Evolutionary conservation across 2,113 vertebrate species (phyloP).

Genomic region (human): GRCh38 chr6:113881501-113882000

Average conservation of each 20-base stretch:
- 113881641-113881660: conserved; percentile 3
- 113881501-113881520: not conserved
- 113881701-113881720: not conserved
- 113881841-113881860: not conserved
- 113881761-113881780: not conserved
- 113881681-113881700: conserved; percentile 1
- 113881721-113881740: conserved; percentile 29
- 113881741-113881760: conserved; percentile 6
- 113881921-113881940: not conserved
- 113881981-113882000: not conserved
- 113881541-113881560: not conserved
- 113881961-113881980: not conserved
- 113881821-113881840: not conserved
- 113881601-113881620: not conserved
- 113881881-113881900: not conserved
- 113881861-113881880: not conserved
- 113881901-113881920: not conserved
- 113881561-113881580: not conserved
- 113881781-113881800: not conserved
- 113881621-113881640: conserved; percentile 41
- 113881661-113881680: not conserved
- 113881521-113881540: not conserved
- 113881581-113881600: not conserved
- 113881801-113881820: not conserved
- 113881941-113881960: not conserved